Percentiles rank a stretch among this genome's conserved stretches.
These are phyloP conservation scores for Glossophaga mutica DNA, from an alignment of 2,797 vertebrate species.

Conservation along the genomic window DNA sequence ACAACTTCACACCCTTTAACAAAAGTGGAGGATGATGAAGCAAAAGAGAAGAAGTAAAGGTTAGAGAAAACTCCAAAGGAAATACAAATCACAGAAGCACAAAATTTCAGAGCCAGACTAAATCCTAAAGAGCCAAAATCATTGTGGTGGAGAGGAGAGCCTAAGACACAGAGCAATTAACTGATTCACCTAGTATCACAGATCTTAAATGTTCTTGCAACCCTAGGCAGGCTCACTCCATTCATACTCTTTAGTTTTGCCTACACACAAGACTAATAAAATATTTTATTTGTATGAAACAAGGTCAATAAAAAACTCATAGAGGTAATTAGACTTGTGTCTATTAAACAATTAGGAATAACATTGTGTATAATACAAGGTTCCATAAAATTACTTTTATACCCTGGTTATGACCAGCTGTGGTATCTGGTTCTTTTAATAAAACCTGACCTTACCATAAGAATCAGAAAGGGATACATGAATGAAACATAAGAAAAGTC, in stretches of 20 bases:
- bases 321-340: background rate
- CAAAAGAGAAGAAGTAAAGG: slow-evolving; percentile 4
- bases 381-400: background rate
- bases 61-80: background rate
- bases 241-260: background rate
- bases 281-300: background rate
- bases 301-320: background rate
- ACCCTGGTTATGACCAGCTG: background rate
- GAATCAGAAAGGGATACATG: background rate
- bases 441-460: background rate
- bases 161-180: background rate
- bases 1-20: background rate
- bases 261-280: background rate
- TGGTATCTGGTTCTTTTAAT: background rate
- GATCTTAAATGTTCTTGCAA: background rate
- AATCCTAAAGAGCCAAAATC: background rate
- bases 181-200: background rate
- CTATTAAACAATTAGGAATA: slow-evolving; percentile 12
- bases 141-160: background rate
- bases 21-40: background rate
- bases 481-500: background rate
- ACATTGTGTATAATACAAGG: background rate
- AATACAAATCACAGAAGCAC: background rate
- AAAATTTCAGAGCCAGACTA: background rate
- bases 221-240: background rate